Base-by-base conservation (phyloP, 2,113 vertebrate species). In the Phalacrocorax carbo region DNA sequence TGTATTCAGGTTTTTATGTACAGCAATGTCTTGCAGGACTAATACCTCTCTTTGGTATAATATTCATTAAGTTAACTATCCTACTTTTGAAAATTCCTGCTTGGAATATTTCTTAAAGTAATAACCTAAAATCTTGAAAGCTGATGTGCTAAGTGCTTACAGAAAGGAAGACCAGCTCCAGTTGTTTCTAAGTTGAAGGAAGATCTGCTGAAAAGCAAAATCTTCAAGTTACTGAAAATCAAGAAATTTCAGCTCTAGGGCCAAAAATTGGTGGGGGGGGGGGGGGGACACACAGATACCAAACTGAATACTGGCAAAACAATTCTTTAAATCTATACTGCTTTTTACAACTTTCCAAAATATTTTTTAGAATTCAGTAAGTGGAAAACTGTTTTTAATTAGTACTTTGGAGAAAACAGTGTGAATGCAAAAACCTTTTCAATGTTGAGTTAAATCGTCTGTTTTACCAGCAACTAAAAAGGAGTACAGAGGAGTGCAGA, bases 231-330 rank as follows among this genome's bases (percentile, higher is more conserved):
- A 49, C 3, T 90, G 22, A 64, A 73, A 86, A 52, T 40, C 5
- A 46, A 62, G 14, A 25, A 14, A 54, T 64, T 82, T 71, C 48
- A 76, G 13, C 15, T 64, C 15, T 58, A 68, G 76, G 77, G 27
- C 4, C 6, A 82, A 13, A 2, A 40, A 8, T 34, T 5, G 18
- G 8, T 3, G 2, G 7, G 16, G 6, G 18, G 8, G 5, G 2
- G 7, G n/a, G n/a, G n/a, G n/a, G n/a, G n/a, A n/a, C n/a, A n/a
- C n/a, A 16, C 11, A 2, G 15, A 20, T 6, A 1, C 17, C 6
- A 26, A 51, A 15, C 9, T 17, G 15, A 90, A 82, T 21, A 68
- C 29, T 86, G 86, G 32, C 17, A 52, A 61, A 82, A 16, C 15
- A 79, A 3, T 58, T 52, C 0, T 62, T 82, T 82, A 66, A 87